phyloP scores from a whole-genome alignment of 2,888 invertebrate genomes.

The Agrilus cyanescens region DNA sequence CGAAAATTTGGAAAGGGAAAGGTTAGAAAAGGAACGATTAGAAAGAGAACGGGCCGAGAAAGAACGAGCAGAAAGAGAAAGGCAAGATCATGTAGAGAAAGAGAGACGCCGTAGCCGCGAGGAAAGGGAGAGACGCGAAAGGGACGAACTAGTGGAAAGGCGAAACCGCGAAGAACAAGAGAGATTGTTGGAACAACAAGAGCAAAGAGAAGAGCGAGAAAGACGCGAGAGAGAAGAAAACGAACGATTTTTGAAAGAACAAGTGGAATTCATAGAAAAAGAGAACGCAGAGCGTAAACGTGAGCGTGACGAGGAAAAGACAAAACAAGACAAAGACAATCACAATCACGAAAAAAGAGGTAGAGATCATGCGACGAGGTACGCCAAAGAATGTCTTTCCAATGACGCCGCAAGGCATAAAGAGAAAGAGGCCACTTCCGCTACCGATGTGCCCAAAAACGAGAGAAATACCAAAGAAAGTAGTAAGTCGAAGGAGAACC shows the following conservation, averaged over 20 bases:
- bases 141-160: slow-evolving; percentile 31
- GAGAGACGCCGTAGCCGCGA: slow-evolving; percentile 34
- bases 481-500: slow-evolving; percentile 29
- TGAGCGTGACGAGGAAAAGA: slow-evolving; percentile 18
- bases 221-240: slow-evolving; percentile 13
- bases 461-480: slow-evolving; percentile 34
- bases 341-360: slow-evolving; percentile 36
- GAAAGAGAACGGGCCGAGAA: slow-evolving; percentile 30
- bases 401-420: slow-evolving; percentile 32
- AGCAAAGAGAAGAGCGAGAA: slow-evolving; percentile 15
- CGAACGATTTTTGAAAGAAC: slow-evolving; percentile 8
- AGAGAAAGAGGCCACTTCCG: slow-evolving; percentile 28
- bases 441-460: slow-evolving; percentile 29
- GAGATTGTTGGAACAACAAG: slow-evolving; percentile 26
- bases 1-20: slow-evolving; percentile 26
- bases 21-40: slow-evolving; percentile 31
- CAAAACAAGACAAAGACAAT: slow-evolving; percentile 12
- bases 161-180: slow-evolving; percentile 30
- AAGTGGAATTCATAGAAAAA: slow-evolving; percentile 24
- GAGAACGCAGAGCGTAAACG: slow-evolving; percentile 24
- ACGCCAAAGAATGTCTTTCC: slow-evolving; percentile 32
- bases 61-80: slow-evolving; percentile 36
- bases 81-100: slow-evolving; percentile 33
- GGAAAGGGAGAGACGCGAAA: slow-evolving; percentile 34
- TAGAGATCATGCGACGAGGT: slow-evolving; percentile 39